Percentiles rank a stretch among this genome's conserved stretches.
Evolutionary conservation across 2,888 invertebrate species (phyloP).

Genomic region (Serripes groenlandicus): DNA sequence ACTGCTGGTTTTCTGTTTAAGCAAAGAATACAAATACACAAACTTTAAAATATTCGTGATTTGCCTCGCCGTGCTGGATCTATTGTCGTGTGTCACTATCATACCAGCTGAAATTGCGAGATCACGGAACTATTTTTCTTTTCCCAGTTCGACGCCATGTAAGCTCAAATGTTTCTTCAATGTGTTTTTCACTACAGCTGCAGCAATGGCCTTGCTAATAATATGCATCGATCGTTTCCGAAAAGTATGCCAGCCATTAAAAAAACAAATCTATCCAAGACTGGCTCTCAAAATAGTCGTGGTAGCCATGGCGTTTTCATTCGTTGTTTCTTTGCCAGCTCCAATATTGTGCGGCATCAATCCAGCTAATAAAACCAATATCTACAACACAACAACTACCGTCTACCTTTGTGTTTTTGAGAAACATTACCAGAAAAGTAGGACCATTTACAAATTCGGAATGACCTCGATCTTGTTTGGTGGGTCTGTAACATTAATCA

Average conservation of each 20-base stretch:
- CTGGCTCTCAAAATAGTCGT: constrained; percentile 43
- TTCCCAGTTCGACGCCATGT: constrained; percentile 29
- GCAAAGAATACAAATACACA: constrained; percentile 43
- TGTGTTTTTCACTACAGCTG: constrained; percentile 25
- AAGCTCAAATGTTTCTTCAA: constrained; percentile 62
- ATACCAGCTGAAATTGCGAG: constrained; percentile 55
- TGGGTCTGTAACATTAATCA: constrained; percentile 33
- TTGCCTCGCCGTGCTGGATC: constrained; percentile 40
- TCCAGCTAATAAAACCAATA: constrained; percentile 13
- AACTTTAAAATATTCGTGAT: constrained; percentile 58
- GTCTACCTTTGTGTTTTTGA: constrained; percentile 47
- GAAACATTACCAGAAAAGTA: constrained; percentile 32
- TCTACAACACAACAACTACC: constrained; percentile 22
- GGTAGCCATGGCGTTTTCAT: constrained; percentile 14
- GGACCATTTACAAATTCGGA: constrained; percentile 46
- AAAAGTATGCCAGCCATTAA: constrained; percentile 58
- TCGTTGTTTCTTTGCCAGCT: constrained; percentile 38
- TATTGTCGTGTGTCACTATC: constrained; percentile 46
- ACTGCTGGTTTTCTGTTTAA: constrained; percentile 37
- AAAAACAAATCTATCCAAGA: constrained; percentile 49
- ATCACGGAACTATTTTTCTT: constrained; percentile 38
- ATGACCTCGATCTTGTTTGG: constrained; percentile 17
- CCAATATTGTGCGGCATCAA: constrained; percentile 53
- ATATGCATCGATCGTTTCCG: constrained; percentile 53
- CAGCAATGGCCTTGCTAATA: constrained; percentile 38